Evolutionary conservation across 2,888 invertebrate species (phyloP).

Genomic region (Epinotia bilunana): DNA sequence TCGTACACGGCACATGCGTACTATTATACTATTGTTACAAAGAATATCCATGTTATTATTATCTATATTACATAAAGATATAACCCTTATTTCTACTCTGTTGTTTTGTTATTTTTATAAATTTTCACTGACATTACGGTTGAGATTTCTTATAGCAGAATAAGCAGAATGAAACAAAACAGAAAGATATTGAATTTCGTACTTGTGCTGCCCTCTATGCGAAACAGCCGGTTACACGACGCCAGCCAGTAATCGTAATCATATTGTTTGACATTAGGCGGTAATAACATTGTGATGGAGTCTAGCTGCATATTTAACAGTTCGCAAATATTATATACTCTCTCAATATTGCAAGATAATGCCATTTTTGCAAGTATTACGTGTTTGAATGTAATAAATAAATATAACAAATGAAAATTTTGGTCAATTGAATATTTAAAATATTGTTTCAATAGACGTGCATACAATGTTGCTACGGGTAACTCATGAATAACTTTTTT

Average conservation of each 20-base stretch:
- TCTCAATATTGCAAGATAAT: conserved; percentile 30
- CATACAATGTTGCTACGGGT: conserved; percentile 64
- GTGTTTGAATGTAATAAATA: not conserved
- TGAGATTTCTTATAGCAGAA: conserved; percentile 58
- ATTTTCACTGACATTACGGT: conserved; percentile 39
- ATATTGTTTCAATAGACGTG: conserved; percentile 30
- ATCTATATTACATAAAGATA: not conserved
- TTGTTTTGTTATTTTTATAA: conserved; percentile 15
- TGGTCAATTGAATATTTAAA: not conserved
- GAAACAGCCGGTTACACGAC: conserved; percentile 40
- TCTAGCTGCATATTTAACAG: conserved; percentile 42
- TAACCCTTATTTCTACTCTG: not conserved
- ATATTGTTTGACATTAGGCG: conserved; percentile 55
- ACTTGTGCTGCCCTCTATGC: conserved; percentile 71
- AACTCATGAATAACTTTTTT: conserved; percentile 72
- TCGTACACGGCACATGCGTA: conserved; percentile 68
- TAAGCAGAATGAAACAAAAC: conserved; percentile 72
- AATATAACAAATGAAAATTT: not conserved
- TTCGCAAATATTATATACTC: not conserved
- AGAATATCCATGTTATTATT: conserved; percentile 40
- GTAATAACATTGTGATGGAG: conserved; percentile 62
- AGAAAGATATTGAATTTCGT: conserved; percentile 71
- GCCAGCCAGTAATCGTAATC: conserved; percentile 32
- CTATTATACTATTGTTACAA: conserved; percentile 60
- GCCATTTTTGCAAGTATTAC: not conserved